phyloP scores from a whole-genome alignment of 2,113 vertebrate species.

The Petromus typicus region DNA sequence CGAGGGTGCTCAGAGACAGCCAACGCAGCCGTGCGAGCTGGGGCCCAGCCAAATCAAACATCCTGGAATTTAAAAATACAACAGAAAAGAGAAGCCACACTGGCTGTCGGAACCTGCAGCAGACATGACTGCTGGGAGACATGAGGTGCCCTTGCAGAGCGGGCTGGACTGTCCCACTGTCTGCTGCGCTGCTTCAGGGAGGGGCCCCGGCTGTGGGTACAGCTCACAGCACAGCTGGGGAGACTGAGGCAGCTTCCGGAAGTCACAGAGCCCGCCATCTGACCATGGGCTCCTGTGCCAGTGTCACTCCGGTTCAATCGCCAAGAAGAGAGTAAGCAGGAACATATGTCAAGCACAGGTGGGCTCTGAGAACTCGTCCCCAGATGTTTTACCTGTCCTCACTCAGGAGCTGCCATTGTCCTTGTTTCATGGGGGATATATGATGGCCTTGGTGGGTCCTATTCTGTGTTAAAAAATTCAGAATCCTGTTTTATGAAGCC shows the following conservation, averaged over 20 bases:
- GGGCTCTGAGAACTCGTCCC: neutral
- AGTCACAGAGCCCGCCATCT: neutral
- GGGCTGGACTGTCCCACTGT: rapidly evolving
- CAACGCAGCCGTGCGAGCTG: neutral
- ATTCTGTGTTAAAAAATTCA: neutral
- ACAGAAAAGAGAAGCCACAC: neutral
- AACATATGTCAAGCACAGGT: rapidly evolving
- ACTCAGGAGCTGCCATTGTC: neutral
- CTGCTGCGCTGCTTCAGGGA: neutral
- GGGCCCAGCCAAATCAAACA: conserved; percentile 58
- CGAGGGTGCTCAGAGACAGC: neutral
- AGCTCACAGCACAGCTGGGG: neutral
- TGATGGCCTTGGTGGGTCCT: neutral
- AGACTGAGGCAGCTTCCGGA: neutral
- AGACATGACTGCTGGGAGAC: neutral
- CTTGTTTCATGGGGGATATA: no score
- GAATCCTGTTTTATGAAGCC: neutral
- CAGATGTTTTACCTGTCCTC: neutral
- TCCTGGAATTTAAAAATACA: conserved; percentile 54
- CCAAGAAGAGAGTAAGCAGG: rapidly evolving
- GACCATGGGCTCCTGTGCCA: neutral
- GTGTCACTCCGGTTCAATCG: rapidly evolving
- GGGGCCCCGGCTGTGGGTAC: neutral
- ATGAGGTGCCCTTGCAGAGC: neutral
- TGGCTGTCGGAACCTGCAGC: conserved; percentile 3